Percentiles rank a stretch among this genome's conserved stretches.
Conservation (phyloP, 1,140 invertebrate genomes). For the Capitella teleta region DNA sequence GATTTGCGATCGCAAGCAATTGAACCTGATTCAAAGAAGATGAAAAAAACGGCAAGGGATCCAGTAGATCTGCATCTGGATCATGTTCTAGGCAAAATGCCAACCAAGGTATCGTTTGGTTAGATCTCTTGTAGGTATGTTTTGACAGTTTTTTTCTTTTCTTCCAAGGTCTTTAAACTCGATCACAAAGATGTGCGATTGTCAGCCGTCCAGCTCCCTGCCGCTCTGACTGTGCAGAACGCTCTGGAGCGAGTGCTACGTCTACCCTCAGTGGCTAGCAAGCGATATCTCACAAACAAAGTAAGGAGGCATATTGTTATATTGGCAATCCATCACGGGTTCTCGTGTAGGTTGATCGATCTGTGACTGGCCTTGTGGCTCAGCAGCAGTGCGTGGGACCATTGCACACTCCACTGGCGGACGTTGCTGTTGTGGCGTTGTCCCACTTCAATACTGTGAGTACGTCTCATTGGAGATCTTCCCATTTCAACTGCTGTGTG, state of each 20-base stretch:
- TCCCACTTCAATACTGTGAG: constrained; percentile 46
- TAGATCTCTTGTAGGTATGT: background rate
- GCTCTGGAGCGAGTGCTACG: constrained; percentile 71
- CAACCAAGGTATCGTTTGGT: constrained; percentile 51
- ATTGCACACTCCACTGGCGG: constrained; percentile 84
- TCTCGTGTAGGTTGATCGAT: constrained; percentile 83
- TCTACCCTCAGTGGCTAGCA: constrained; percentile 83
- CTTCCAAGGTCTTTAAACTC: constrained; percentile 49
- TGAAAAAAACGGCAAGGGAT: constrained; percentile 38
- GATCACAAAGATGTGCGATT: background rate
- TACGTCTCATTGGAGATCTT: background rate
- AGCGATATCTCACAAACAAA: constrained; percentile 86
- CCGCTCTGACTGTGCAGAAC: constrained; percentile 44
- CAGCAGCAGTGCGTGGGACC: constrained; percentile 97
- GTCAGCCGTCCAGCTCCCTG: constrained; percentile 20
- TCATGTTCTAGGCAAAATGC: constrained; percentile 78
- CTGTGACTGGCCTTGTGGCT: constrained; percentile 87
- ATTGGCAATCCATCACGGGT: no score
- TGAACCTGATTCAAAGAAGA: constrained; percentile 5
- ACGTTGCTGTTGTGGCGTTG: constrained; percentile 84
- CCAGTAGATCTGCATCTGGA: constrained; percentile 81
- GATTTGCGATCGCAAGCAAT: no score
- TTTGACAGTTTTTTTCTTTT: no score
- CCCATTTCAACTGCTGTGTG: constrained; percentile 5
- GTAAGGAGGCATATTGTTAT: constrained; percentile 31